A percentile compares a stretch with the other conserved stretches of the same genome.
These are phyloP conservation scores for Cheilosia urbana DNA, from an alignment of 2,888 invertebrate species.

Conservation along the genomic window DNA sequence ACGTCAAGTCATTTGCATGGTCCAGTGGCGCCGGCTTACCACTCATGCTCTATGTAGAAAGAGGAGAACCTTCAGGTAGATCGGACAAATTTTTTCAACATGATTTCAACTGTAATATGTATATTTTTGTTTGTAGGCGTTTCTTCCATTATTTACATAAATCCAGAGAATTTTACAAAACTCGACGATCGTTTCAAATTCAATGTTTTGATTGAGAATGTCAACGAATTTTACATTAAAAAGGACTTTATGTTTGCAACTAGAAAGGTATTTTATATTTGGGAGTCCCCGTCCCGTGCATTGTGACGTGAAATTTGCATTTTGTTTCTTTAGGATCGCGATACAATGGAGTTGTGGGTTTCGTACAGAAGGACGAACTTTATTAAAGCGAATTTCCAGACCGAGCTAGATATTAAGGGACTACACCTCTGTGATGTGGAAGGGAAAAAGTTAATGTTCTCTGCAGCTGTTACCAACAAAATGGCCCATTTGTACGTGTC, in stretches of 20 bases:
- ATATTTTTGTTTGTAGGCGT: conserved; percentile 65
- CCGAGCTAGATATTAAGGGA: conserved; percentile 85
- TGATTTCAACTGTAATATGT: background rate
- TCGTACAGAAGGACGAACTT: conserved; percentile 90
- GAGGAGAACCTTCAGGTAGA: conserved; percentile 87
- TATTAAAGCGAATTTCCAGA: conserved; percentile 90
- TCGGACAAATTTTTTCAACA: background rate
- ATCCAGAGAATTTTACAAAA: conserved; percentile 76
- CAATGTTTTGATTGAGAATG: conserved; percentile 86
- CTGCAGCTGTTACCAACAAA: conserved; percentile 90
- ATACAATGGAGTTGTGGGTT: conserved; percentile 88
- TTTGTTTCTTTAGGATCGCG: conserved; percentile 77
- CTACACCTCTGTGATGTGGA: conserved; percentile 94
- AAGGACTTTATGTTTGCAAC: conserved; percentile 94
- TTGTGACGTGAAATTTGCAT: background rate
- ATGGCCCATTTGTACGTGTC: conserved; percentile 93
- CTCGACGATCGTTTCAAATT: conserved; percentile 69
- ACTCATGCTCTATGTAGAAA: conserved; percentile 88
- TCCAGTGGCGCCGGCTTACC: conserved; percentile 85
- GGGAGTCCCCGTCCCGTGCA: too few species aligned
- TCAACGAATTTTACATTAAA: conserved; percentile 92
- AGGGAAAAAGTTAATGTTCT: conserved; percentile 91
- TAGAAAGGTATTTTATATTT: conserved; percentile 83
- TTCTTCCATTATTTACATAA: conserved; percentile 77
- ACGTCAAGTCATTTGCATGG: conserved; percentile 93